phyloP scores from a whole-genome alignment of 2,797 vertebrate species.

The Coracias cyanogaster region DNA sequence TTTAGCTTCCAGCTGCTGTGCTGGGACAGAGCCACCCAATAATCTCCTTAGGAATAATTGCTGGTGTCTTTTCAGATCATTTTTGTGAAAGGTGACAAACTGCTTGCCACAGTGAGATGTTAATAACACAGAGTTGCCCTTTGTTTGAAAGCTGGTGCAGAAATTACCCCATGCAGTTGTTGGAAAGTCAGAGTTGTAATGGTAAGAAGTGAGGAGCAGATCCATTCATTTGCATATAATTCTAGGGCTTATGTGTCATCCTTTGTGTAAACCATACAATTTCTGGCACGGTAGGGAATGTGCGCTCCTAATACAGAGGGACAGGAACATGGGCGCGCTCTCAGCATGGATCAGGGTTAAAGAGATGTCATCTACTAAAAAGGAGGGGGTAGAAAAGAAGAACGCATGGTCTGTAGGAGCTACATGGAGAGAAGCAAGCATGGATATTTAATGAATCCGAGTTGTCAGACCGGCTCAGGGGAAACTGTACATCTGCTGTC shows the following conservation, averaged over 20 bases:
- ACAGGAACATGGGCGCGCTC: neutral
- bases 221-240: constrained; percentile 78
- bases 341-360: constrained; percentile 13
- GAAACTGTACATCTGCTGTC: neutral
- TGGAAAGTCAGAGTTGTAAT: constrained; percentile 64
- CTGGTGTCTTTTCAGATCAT: constrained; percentile 81
- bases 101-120: constrained; percentile 72
- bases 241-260: constrained; percentile 71
- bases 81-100: constrained; percentile 79
- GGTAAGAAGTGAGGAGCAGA: constrained; percentile 17
- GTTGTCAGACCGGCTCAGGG: neutral
- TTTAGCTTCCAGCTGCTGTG: constrained; percentile 49
- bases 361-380: neutral
- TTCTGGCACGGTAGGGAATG: constrained; percentile 60
- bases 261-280: constrained; percentile 74
- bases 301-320: constrained; percentile 44
- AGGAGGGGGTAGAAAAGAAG: neutral
- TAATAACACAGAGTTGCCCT: constrained; percentile 78
- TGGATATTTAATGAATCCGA: neutral
- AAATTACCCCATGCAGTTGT: constrained; percentile 63
- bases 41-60: constrained; percentile 80
- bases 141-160: constrained; percentile 70
- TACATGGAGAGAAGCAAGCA: neutral
- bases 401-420: neutral
- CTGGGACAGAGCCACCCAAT: constrained; percentile 65